Conservation (phyloP, 2,113 vertebrate genomes). For the Pogona vitticeps region DNA sequence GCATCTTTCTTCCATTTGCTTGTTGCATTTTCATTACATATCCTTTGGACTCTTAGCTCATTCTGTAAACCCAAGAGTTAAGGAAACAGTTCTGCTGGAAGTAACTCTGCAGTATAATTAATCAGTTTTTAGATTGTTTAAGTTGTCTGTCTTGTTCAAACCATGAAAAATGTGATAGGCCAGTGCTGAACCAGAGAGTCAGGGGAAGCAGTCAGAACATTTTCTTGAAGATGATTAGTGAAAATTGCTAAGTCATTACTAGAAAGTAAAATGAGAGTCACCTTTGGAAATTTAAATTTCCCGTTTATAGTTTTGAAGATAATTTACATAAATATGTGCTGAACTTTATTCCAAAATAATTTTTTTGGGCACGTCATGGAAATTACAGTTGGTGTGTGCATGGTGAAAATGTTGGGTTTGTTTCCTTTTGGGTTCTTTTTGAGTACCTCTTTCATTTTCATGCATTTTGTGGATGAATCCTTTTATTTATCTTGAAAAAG, state of each 20-base stretch:
- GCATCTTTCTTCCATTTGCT: conserved; percentile 3
- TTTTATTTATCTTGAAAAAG: too few species aligned
- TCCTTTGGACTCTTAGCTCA: conserved; percentile 8
- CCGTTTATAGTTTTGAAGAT: neutral
- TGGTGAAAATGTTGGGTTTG: too few species aligned
- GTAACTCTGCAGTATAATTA: neutral
- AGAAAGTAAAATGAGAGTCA: conserved; percentile 23
- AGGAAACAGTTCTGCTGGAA: neutral
- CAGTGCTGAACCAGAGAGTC: conserved; percentile 32
- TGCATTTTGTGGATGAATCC: too few species aligned
- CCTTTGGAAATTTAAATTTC: neutral
- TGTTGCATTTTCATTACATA: conserved; percentile 30
- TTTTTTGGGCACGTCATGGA: neutral
- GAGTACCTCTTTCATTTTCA: too few species aligned
- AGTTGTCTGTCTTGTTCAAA: conserved; percentile 10
- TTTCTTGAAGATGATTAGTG: conserved; percentile 60
- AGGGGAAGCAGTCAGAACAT: conserved; percentile 39
- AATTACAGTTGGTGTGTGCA: neutral
- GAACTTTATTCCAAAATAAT: neutral
- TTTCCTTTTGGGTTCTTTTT: too few species aligned
- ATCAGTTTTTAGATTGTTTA: conserved; percentile 4
- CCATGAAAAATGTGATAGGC: conserved; percentile 52
- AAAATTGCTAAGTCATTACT: conserved; percentile 53
- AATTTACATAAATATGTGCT: neutral
- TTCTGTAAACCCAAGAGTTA: neutral